phyloP scores from a whole-genome alignment of 2,888 invertebrate species.

The Platycheirus albimanus region DNA sequence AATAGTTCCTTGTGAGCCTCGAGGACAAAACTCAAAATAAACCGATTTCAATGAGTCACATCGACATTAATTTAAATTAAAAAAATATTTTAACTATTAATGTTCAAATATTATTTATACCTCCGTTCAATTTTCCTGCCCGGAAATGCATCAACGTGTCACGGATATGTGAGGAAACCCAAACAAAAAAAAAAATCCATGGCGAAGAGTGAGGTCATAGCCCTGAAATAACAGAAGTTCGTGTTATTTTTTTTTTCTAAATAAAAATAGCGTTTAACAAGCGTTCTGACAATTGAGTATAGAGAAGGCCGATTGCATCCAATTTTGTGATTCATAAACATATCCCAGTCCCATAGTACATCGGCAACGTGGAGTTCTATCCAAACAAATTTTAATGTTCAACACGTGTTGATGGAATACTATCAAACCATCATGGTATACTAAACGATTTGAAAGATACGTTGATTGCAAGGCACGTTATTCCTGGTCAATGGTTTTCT shows the following conservation, averaged over 20 bases:
- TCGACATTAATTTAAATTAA: conserved; percentile 19
- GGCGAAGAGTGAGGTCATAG: conserved; percentile 23
- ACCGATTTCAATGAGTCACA: conserved; percentile 25
- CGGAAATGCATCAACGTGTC: conserved; percentile 56
- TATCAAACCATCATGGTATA: not conserved
- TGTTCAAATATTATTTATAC: conserved; percentile 27
- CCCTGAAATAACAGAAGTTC: conserved; percentile 43
- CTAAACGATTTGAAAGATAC: not conserved
- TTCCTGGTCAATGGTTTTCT: conserved; percentile 27
- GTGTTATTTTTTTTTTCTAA: not conserved
- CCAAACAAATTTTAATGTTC: conserved; percentile 57
- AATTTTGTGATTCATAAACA: conserved; percentile 34
- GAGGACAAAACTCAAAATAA: conserved; percentile 1
- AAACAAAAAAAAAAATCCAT: conserved; percentile 31
- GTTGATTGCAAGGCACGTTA: not conserved
- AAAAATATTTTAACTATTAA: conserved; percentile 31
- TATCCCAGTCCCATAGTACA: no score
- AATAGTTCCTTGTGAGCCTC: not conserved
- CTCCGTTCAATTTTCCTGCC: conserved; percentile 23
- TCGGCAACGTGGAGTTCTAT: conserved; percentile 2
- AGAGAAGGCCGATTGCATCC: conserved; percentile 46
- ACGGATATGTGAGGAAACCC: conserved; percentile 31
- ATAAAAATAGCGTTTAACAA: conserved; percentile 41
- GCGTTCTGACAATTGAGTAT: conserved; percentile 6
- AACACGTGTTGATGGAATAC: conserved; percentile 52